Evolutionary conservation across 2,797 vertebrate species (phyloP).

Genomic region (Periparus ater): DNA sequence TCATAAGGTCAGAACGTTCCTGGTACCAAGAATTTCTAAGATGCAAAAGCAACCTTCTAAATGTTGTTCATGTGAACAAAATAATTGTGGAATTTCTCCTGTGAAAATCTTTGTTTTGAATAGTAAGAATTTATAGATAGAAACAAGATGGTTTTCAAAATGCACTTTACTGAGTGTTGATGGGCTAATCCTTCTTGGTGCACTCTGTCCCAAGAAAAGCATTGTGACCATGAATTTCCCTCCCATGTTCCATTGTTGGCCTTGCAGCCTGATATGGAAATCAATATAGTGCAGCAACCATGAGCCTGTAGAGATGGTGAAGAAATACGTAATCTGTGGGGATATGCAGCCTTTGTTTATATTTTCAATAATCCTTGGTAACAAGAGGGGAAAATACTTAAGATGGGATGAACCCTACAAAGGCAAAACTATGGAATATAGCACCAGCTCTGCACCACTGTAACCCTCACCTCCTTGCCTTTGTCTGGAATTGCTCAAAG

Average conservation of each 20-base stretch:
- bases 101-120: not conserved
- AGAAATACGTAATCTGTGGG: not conserved
- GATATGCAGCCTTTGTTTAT: not conserved
- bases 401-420: not conserved
- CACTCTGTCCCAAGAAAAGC: not conserved
- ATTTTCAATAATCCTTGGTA: not conserved
- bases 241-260: not conserved
- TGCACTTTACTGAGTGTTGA: accelerated
- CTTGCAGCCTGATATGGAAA: not conserved
- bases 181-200: not conserved
- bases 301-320: not conserved
- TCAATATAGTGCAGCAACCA: not conserved
- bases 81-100: not conserved
- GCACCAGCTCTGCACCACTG: not conserved
- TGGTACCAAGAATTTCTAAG: not conserved
- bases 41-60: not conserved
- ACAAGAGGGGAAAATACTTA: not conserved
- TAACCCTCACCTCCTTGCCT: not conserved
- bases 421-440: not conserved
- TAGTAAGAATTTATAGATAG: not conserved
- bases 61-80: not conserved
- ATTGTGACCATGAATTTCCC: not conserved
- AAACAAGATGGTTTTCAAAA: not conserved
- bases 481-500: not conserved
- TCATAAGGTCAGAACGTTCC: not conserved